Evolutionary conservation across 2,797 vertebrate genomes (phyloP).

Genomic region (Distichodus sexfasciatus): DNA sequence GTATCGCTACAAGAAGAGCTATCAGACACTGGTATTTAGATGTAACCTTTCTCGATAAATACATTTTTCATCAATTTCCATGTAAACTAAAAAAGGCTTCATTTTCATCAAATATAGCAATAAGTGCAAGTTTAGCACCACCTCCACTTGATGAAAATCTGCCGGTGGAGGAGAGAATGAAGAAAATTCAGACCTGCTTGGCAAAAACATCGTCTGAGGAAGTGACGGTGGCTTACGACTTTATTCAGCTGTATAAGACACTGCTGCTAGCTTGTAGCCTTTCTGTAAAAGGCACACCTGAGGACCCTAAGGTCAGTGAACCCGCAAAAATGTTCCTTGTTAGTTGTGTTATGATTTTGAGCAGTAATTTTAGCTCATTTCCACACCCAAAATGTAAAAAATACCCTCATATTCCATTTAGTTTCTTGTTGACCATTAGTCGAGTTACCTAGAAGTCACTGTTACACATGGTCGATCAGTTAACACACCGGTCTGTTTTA

Average conservation of each 20-base stretch:
- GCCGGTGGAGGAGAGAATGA: conserved; percentile 78
- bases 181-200: conserved; percentile 74
- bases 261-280: conserved; percentile 85
- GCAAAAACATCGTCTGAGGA: conserved; percentile 53
- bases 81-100: too few species aligned
- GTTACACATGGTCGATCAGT: too few species aligned
- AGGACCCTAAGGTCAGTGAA: conserved; percentile 88
- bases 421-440: too few species aligned
- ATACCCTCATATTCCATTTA: too few species aligned
- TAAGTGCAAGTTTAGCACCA: conserved; percentile 87
- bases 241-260: conserved; percentile 88
- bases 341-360: too few species aligned
- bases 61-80: too few species aligned
- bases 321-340: not conserved
- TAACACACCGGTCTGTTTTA: too few species aligned
- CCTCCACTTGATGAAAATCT: conserved; percentile 85
- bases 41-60: not conserved
- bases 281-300: conserved; percentile 81
- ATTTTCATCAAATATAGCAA: too few species aligned
- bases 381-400: too few species aligned
- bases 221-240: conserved; percentile 78
- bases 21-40: conserved; percentile 75
- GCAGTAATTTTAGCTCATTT: too few species aligned
- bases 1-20: conserved; percentile 85
- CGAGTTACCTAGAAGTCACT: too few species aligned